These are phyloP conservation scores for Nesogale talazaci DNA, from an alignment of 2,113 vertebrate genomes.

Conservation along the genomic window DNA sequence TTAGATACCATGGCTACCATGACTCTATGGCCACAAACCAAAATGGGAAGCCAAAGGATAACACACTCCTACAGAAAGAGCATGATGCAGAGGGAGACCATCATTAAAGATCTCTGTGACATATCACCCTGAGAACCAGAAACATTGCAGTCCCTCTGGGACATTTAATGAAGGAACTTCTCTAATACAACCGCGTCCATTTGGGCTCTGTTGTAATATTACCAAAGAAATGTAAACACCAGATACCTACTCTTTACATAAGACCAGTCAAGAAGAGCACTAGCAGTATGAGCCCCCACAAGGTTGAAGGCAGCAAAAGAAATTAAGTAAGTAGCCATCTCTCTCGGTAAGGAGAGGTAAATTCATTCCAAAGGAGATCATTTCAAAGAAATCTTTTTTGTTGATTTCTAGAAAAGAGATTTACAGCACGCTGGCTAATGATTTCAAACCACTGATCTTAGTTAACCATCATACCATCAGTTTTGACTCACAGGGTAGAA, in stretches of 20 bases:
- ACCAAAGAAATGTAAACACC: fast-evolving
- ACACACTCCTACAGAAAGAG: background rate
- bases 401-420: background rate
- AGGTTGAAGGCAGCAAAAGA: background rate
- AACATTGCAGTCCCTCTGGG: background rate
- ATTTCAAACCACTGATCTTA: too few species aligned
- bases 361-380: background rate
- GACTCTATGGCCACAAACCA: background rate
- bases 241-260: background rate
- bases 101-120: background rate
- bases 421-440: background rate
- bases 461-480: too few species aligned
- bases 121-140: background rate
- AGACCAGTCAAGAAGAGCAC: background rate
- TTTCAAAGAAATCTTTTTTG: background rate
- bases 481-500: too few species aligned
- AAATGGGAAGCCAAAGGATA: background rate
- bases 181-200: background rate
- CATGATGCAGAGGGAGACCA: background rate
- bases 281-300: background rate
- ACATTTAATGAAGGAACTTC: background rate
- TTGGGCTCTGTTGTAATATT: background rate
- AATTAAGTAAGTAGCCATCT: background rate
- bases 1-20: background rate
- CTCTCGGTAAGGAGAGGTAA: background rate